These are phyloP conservation scores for Chloroclysta siterata DNA, from an alignment of 2,888 invertebrate genomes.

Conservation along the genomic window DNA sequence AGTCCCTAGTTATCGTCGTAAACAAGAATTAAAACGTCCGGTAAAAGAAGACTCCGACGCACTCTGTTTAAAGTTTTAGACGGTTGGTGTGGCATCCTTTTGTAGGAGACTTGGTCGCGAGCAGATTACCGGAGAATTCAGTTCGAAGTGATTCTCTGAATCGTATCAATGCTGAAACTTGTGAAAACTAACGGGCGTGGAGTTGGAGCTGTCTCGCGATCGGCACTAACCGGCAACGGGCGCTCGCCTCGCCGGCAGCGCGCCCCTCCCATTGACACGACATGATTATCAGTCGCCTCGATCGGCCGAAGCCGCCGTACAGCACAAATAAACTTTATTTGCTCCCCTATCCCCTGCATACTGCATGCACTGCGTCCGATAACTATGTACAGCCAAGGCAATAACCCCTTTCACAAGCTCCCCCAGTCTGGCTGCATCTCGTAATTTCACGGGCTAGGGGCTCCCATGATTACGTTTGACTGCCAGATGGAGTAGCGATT, in stretches of 20 bases:
- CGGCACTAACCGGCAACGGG: conserved; percentile 64
- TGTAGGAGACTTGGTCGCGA: conserved; percentile 35
- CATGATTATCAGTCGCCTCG: conserved; percentile 72
- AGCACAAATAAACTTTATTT: conserved; percentile 84
- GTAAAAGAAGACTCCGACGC: conserved; percentile 70
- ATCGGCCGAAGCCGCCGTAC: conserved; percentile 64
- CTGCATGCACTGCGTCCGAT: conserved; percentile 67
- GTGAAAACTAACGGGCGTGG: conserved; percentile 50
- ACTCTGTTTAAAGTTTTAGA: conserved; percentile 73
- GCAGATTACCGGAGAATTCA: conserved; percentile 37
- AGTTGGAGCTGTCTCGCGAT: conserved; percentile 61
- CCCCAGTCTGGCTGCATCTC: conserved; percentile 75
- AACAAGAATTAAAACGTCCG: conserved; percentile 77
- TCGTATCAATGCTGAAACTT: conserved; percentile 52
- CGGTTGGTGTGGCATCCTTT: conserved; percentile 78
- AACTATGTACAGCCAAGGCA: conserved; percentile 71
- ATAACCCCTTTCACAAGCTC: conserved; percentile 80
- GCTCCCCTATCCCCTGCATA: conserved; percentile 66
- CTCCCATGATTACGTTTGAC: conserved; percentile 67
- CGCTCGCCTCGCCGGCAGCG: conserved; percentile 47
- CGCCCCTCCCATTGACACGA: conserved; percentile 77
- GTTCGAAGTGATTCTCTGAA: conserved; percentile 43
- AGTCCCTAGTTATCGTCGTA: conserved; percentile 75
- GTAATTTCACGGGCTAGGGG: conserved; percentile 79
- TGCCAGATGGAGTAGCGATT: conserved; percentile 53